phyloP scores from a whole-genome alignment of 2,888 invertebrate species.

The Ennomos erosarius region DNA sequence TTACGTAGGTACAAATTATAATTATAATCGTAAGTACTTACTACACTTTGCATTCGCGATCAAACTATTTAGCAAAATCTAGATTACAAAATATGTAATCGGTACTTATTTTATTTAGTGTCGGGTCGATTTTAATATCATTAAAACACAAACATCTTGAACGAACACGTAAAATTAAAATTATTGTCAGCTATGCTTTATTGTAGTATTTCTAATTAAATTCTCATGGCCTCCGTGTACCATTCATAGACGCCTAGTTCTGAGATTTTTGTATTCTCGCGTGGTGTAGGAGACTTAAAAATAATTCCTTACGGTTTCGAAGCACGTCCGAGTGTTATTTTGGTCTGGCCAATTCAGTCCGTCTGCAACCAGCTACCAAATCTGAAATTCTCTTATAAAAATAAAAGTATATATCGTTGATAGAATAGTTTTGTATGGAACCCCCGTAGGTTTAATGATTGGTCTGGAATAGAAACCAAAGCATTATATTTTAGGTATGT shows the following conservation, averaged over 20 bases:
- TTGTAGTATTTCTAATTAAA: neutral
- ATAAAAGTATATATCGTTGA: constrained; percentile 40
- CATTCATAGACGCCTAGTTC: constrained; percentile 9
- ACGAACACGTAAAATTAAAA: too few species aligned
- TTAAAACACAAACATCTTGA: too few species aligned
- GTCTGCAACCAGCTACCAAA: constrained; percentile 58
- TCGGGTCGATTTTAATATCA: too few species aligned
- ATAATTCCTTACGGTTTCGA: constrained; percentile 73
- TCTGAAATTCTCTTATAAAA: constrained; percentile 56
- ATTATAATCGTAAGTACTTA: too few species aligned
- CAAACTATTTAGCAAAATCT: too few species aligned
- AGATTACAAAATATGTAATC: too few species aligned
- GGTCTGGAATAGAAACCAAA: constrained; percentile 4
- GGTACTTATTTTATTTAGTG: too few species aligned
- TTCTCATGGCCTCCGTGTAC: neutral
- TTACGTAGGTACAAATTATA: too few species aligned
- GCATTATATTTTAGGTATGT: neutral
- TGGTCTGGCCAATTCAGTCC: constrained; percentile 68
- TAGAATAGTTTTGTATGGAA: constrained; percentile 30
- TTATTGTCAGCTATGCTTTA: too few species aligned
- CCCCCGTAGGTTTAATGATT: constrained; percentile 22
- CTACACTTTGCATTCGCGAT: too few species aligned
- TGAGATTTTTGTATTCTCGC: constrained; percentile 28
- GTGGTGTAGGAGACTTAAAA: constrained; percentile 55
- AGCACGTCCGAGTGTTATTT: constrained; percentile 77